phyloP scores from a whole-genome alignment of 2,888 invertebrate species.

The Griposia aprilina region DNA sequence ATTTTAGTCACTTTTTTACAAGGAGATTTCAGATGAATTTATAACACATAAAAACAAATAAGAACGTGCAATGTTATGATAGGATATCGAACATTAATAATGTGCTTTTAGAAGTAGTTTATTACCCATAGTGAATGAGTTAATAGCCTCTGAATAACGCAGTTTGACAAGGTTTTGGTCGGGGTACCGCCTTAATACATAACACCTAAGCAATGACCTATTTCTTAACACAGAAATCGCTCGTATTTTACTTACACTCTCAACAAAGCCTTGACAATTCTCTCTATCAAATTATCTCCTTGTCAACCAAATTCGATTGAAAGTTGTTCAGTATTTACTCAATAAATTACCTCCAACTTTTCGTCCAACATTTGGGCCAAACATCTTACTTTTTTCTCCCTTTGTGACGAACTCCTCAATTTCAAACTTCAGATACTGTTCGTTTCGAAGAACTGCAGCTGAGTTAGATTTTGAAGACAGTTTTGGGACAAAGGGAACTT shows the following conservation, averaged over 20 bases:
- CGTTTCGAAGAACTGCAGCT: conserved; percentile 23
- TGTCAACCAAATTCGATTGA: conserved; percentile 44
- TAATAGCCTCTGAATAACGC: too few species aligned
- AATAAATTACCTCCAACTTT: conserved; percentile 52
- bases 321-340: conserved; percentile 44
- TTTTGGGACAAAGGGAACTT: conserved; percentile 26
- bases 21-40: too few species aligned
- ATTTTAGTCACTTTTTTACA: too few species aligned
- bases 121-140: too few species aligned
- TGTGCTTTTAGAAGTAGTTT: too few species aligned
- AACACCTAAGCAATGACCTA: background rate
- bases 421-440: conserved; percentile 41
- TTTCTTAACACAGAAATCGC: background rate
- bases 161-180: too few species aligned
- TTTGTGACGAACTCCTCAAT: conserved; percentile 41
- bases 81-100: too few species aligned
- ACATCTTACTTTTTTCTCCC: conserved; percentile 25
- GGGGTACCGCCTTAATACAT: too few species aligned
- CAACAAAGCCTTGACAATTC: background rate
- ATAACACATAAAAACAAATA: too few species aligned
- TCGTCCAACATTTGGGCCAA: conserved; percentile 37
- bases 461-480: conserved; percentile 22
- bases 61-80: too few species aligned
- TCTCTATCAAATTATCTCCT: conserved; percentile 30
- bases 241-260: conserved; percentile 5